phyloP scores from a whole-genome alignment of 2,797 vertebrate genomes.

The Knipowitschia caucasica region DNA sequence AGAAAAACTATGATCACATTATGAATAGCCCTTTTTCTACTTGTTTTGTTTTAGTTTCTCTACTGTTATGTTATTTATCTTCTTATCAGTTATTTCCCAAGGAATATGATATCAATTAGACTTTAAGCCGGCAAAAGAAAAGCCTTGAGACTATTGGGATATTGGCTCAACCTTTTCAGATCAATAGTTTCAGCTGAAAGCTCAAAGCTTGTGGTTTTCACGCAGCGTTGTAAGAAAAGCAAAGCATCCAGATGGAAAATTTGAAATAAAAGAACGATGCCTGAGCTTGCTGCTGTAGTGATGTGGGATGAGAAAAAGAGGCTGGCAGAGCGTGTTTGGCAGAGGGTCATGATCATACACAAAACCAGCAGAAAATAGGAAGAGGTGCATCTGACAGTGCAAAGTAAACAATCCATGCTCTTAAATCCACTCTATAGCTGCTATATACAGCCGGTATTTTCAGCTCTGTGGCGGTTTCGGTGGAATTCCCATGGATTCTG shows the following conservation, averaged over 20 bases:
- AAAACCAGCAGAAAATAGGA: constrained; percentile 48
- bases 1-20: neutral
- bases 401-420: constrained; percentile 58
- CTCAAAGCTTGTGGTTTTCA: constrained; percentile 28
- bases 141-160: constrained; percentile 23
- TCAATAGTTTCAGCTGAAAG: constrained; percentile 40
- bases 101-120: constrained; percentile 17
- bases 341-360: constrained; percentile 50
- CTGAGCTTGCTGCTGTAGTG: constrained; percentile 36
- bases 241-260: constrained; percentile 33
- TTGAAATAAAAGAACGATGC: constrained; percentile 32
- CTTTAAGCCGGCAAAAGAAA: neutral
- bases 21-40: too few species aligned
- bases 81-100: constrained; percentile 4
- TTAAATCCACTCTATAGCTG: constrained; percentile 35
- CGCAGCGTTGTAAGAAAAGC: constrained; percentile 30
- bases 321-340: constrained; percentile 44
- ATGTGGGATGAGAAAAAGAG: constrained; percentile 38
- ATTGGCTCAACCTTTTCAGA: constrained; percentile 35
- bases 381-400: constrained; percentile 50
- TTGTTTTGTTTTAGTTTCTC: neutral
- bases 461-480: neutral
- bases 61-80: neutral
- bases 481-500: constrained; percentile 44
- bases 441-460: constrained; percentile 38